phyloP scores from a whole-genome alignment of 2,888 invertebrate genomes.

The Vannuccia rotundouncinata region DNA sequence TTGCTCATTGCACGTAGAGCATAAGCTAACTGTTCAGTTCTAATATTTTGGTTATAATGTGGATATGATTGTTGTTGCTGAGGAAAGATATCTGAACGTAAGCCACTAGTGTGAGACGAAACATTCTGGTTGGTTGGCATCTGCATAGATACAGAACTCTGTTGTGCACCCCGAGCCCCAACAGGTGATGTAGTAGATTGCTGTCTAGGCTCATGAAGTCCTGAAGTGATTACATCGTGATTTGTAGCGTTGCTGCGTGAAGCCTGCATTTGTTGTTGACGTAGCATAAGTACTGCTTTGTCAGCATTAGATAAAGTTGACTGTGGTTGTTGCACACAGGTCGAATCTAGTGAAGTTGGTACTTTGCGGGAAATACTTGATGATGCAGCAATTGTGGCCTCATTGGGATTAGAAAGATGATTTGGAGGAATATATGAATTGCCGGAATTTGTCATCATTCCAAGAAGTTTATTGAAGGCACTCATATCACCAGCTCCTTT shows the following conservation, averaged over 20 bases:
- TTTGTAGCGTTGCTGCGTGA: background rate
- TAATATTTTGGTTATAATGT: background rate
- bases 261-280: background rate
- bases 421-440: background rate
- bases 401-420: background rate
- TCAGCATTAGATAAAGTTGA: background rate
- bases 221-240: background rate
- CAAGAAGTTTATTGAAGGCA: slow-evolving; percentile 23
- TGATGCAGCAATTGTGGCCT: background rate
- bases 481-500: slow-evolving; percentile 22
- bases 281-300: background rate
- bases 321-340: background rate
- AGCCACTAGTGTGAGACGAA: background rate
- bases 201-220: background rate
- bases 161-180: background rate
- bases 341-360: background rate
- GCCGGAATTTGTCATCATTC: background rate
- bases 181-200: background rate
- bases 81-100: background rate
- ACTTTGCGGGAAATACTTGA: background rate
- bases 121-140: background rate
- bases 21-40: background rate
- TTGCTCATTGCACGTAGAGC: slow-evolving; percentile 6
- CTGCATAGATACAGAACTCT: background rate
- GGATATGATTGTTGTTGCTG: background rate